Base-by-base conservation (phyloP, 35 echinoderm and acorn worm genomes). In the Ophioderma brevispina region DNA sequence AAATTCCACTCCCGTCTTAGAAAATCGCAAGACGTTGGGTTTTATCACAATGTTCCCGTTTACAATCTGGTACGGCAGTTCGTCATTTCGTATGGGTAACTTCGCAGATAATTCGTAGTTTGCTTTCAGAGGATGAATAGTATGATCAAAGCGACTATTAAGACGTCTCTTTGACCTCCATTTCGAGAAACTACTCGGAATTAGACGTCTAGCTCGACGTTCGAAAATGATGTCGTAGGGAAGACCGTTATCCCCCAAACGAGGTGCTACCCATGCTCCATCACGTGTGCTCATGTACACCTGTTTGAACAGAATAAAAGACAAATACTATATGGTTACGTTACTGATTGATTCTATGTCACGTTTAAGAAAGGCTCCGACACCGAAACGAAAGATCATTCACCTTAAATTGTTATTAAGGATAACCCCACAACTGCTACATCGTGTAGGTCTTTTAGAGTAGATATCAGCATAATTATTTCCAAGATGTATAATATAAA, bases 11-110 rank as follows among this genome's bases (percentile, higher is more conserved):
- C 88, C 83, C 3, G 63, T 80, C 55, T 91, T 82, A 17, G 49
- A 80, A 50, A 95, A 91, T 11, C 78, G 77, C 39, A 59, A 75
- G 3, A 90, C 64, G 37, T 77, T 76, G 4, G 52, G 59, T 49
- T 91, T 95, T 8, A 95, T 40, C 5, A 80, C 85, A 3, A 95
- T 56, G 31, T 46, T 75, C 14, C 93, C 93, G 31, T 90, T 87
- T 0, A 89, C 34, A 30, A 95, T 87, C 31, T 82, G 39, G 39
- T 82, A 87, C 1, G 94, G 94, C 0, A 95, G 38, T 17, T 88
- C 83, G 38, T 95, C 94, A 55, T 88, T 95, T 8, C 10, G 2
- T 1, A 25, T 30, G 28, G n/a, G n/a, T 2, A 1, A 2, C n/a
- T 70, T 70, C 3, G 59, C 59, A 25, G n/a, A 70, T 1, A 70